A percentile compares a stretch with the other conserved stretches of the same genome.
phyloP scores from a whole-genome alignment of 2,797 vertebrate genomes.

The Phoeniculus purpureus region DNA sequence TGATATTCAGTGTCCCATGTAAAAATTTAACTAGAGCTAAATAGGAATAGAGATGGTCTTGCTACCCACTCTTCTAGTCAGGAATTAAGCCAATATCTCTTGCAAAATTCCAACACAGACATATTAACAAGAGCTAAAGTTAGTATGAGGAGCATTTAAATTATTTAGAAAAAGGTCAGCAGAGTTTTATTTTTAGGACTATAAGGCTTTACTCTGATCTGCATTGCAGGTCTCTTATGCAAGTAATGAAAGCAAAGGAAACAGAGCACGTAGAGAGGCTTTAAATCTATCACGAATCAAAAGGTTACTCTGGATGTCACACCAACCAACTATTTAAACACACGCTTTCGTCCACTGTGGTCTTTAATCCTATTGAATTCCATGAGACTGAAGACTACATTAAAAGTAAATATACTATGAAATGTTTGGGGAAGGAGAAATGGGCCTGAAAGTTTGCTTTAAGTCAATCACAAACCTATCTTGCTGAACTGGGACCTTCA shows the following conservation, averaged over 20 bases:
- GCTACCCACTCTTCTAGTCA: neutral
- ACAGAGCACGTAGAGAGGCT: neutral
- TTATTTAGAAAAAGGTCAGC: slow-evolving; percentile 72
- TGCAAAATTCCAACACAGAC: slow-evolving; percentile 1
- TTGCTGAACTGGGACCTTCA: neutral
- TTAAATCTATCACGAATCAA: neutral
- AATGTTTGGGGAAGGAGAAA: neutral
- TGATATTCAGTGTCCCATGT: neutral
- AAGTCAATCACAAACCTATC: neutral
- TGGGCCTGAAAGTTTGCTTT: neutral
- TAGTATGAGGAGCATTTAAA: slow-evolving; percentile 62
- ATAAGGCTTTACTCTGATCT: slow-evolving; percentile 39
- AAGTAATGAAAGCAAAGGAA: slow-evolving; percentile 13
- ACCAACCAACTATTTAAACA: neutral
- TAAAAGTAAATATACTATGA: slow-evolving; percentile 6
- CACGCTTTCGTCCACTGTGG: neutral
- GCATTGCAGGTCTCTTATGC: slow-evolving; percentile 59
- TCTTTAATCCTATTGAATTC: neutral
- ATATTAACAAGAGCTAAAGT: slow-evolving; percentile 42
- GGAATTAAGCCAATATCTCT: neutral
- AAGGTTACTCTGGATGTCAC: slow-evolving; percentile 6
- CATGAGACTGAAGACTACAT: neutral
- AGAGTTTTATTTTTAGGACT: slow-evolving; percentile 64
- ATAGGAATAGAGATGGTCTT: neutral
- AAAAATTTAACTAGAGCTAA: neutral